These are phyloP conservation scores for Ctena decussata DNA, from an alignment of 2,888 invertebrate genomes.

Conservation along the genomic window DNA sequence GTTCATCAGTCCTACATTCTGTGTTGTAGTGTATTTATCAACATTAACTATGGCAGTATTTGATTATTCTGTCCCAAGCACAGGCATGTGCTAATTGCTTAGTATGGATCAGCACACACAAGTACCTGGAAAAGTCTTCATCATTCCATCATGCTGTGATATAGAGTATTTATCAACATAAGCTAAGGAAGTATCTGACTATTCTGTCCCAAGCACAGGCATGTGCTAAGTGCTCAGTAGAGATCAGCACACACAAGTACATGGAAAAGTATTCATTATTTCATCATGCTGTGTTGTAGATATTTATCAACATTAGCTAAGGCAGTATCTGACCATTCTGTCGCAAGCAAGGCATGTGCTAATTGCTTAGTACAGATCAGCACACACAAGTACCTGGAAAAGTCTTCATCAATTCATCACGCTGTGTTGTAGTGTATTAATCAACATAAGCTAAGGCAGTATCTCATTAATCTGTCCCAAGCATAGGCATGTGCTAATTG, in stretches of 20 bases:
- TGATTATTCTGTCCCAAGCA: neutral
- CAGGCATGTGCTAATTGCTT: neutral
- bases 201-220: neutral
- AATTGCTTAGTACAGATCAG: no score
- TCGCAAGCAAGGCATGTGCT: no score
- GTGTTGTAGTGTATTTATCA: neutral
- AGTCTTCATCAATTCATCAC: no score
- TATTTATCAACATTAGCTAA: no score
- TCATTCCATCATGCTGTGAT: no score
- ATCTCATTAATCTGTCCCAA: neutral
- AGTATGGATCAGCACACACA: neutral
- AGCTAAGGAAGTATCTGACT: neutral
- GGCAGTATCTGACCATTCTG: no score
- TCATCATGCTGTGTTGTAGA: no score
- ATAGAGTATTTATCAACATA: no score
- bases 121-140: neutral
- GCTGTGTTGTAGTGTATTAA: no score
- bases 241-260: neutral
- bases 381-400: no score
- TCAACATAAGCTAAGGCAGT: no score
- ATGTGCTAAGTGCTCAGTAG: neutral
- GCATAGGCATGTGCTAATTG: conserved; percentile 12
- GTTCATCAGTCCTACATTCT: neutral
- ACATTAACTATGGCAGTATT: neutral
- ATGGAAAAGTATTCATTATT: neutral